These are phyloP conservation scores for Entomobrya multifasciata DNA, from an alignment of 2,888 invertebrate genomes.

Conservation along the genomic window DNA sequence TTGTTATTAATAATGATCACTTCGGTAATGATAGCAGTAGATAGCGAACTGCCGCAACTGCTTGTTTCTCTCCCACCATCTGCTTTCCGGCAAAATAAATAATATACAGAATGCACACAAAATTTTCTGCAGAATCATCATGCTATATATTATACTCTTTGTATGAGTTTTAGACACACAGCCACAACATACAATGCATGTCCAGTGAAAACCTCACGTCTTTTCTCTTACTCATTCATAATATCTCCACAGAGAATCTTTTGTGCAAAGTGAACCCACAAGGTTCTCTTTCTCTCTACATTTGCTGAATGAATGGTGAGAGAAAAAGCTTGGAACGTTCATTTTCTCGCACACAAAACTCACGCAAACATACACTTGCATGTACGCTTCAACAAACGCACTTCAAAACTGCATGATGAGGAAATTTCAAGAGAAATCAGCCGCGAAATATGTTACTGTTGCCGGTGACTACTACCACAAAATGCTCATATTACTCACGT, in stretches of 20 bases:
- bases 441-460: neutral
- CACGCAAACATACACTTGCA: neutral
- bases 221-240: conserved; percentile 5
- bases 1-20: neutral
- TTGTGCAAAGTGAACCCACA: neutral
- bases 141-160: neutral
- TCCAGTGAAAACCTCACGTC: neutral
- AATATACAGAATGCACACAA: neutral
- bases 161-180: neutral
- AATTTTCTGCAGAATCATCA: neutral
- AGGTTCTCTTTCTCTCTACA: no score
- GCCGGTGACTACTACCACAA: neutral
- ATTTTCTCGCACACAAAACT: neutral
- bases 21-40: neutral
- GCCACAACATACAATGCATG: neutral
- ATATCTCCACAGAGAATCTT: neutral
- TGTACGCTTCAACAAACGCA: neutral
- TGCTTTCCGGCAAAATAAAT: neutral
- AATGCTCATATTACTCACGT: neutral
- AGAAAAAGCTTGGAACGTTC: conserved; percentile 11
- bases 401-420: neutral
- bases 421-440: neutral
- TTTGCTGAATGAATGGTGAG: neutral
- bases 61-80: neutral
- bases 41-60: neutral